phyloP scores from a whole-genome alignment of 2,888 invertebrate genomes.

The Tortrix viridana region DNA sequence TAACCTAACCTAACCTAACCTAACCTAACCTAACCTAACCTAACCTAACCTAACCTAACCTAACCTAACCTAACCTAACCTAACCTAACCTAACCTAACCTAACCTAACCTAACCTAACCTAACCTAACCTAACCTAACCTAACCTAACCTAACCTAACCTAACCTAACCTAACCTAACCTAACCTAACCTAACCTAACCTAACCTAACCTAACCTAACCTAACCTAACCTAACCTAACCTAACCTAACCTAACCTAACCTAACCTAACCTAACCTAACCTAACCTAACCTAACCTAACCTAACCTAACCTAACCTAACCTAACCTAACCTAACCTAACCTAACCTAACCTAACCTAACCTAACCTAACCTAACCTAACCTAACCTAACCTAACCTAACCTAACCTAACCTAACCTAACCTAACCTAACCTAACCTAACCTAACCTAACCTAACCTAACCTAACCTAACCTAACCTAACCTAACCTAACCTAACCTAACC shows the following conservation, averaged over 20 bases:
- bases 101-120: constrained; percentile 13
- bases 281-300: constrained; percentile 13
- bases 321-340: constrained; percentile 13
- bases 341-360: constrained; percentile 13
- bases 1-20: constrained; percentile 13
- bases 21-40: constrained; percentile 13
- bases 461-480: constrained; percentile 13
- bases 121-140: constrained; percentile 13
- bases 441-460: constrained; percentile 13
- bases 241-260: constrained; percentile 13
- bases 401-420: constrained; percentile 13
- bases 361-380: constrained; percentile 13
- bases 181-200: constrained; percentile 13
- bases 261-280: constrained; percentile 13
- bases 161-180: constrained; percentile 13
- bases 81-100: constrained; percentile 13
- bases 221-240: constrained; percentile 13
- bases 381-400: constrained; percentile 13
- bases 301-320: constrained; percentile 13
- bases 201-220: constrained; percentile 13
- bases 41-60: constrained; percentile 13
- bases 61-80: constrained; percentile 13
- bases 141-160: constrained; percentile 13
- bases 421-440: constrained; percentile 13
- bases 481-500: constrained; percentile 13